Base-by-base conservation (phyloP, 2,797 vertebrate species). In the Lacerta viridis region DNA sequence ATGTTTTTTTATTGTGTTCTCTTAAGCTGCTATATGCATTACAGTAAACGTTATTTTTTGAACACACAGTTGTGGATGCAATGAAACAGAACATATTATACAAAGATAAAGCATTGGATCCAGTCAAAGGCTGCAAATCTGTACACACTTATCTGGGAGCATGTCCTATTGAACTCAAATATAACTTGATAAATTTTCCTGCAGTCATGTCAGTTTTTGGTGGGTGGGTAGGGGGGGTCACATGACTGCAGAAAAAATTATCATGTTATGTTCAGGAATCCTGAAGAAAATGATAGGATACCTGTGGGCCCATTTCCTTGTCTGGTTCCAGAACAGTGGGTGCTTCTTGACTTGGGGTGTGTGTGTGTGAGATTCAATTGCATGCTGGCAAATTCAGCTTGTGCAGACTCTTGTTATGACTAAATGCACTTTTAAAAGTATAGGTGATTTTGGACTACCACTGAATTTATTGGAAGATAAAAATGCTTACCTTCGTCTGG, bases 11-110 rank as follows among this genome's bases (percentile, higher is more conserved):
- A 84, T 36, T 33, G 29, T 36, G 41, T 69, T 78, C 7, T 50
- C 46, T 80, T 87, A 84, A 80, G 4, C 33, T 84, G 29, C 36
- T 80, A 50, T 29, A 50, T 61, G 75, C 10, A 29, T n/a, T 81
- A 41, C 50, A 50, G 0, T 39, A 15, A 61, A 20, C 3, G 13
- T 72, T 33, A n/a, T 72, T 13, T 72, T 36, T 36, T 36, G 71
- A 4, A 10, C 71, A 17, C 18, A 46, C 4, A 8, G 39, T 36
- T 66, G 4, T 68, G 7, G 64, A 66, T 33, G 50, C n/a, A 36
- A 17, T 20, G 8, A 25, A 61, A 66, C 17, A 83, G 41, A 78
- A 7, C 39, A 46, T 43, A 10, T 72, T 50, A 71, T 74, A 55
- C 17, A 66, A 41, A 27, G 68, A 36, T 50, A 33, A 6, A 69